These are phyloP conservation scores for Origma solitaria DNA, from an alignment of 2,113 vertebrate species.

Conservation along the genomic window DNA sequence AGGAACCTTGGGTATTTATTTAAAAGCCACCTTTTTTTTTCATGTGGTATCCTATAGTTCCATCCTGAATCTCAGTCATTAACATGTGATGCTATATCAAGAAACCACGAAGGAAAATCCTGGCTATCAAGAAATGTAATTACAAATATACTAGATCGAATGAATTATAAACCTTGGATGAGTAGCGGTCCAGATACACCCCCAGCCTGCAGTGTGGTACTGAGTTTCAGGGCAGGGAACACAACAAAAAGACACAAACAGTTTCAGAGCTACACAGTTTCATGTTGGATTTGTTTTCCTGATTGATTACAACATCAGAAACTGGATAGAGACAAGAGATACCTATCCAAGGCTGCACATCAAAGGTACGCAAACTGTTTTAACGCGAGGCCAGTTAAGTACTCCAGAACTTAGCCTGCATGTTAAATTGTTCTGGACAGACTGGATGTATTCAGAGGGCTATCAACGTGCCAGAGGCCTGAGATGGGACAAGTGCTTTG, in stretches of 20 bases:
- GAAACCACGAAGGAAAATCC: constrained; percentile 30
- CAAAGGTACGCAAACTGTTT: not conserved
- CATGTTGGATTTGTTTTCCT: not conserved
- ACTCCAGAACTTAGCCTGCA: not conserved
- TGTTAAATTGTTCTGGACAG: not conserved
- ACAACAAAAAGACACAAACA: not conserved
- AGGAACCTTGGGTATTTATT: not conserved
- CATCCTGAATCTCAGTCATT: not conserved
- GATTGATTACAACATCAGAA: not conserved
- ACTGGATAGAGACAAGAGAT: not conserved
- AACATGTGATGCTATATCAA: not conserved
- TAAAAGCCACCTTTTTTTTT: not conserved
- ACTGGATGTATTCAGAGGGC: not conserved
- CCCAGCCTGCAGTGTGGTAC: not conserved
- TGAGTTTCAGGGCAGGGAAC: not conserved
- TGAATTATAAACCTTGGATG: not conserved
- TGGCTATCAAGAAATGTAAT: constrained; percentile 9
- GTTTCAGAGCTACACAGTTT: not conserved
- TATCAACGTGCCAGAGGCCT: not conserved
- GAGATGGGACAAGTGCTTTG: not conserved
- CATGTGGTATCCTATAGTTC: constrained; percentile 12
- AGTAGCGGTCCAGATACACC: not conserved
- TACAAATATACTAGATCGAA: not conserved
- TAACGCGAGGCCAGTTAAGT: not conserved
- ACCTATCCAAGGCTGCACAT: not conserved